Evolutionary conservation across 2,888 invertebrate species (phyloP), one percentile per base, ranked within the genome.

Genomic region (Gnatocerus cornutus): DNA sequence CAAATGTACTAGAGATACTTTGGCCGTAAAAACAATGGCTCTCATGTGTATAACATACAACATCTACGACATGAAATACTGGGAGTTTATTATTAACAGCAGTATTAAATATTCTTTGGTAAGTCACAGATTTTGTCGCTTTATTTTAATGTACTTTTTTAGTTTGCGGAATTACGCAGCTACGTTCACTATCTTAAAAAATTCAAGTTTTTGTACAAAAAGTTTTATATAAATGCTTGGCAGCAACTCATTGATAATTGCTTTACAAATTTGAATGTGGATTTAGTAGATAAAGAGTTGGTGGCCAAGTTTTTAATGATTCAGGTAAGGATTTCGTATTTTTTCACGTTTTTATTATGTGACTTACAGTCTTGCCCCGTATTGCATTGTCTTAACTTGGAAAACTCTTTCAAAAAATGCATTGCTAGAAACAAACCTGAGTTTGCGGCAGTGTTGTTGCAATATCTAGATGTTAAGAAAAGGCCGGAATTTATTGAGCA

Each of bases 211-310:
- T 65, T 58, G 16, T 76, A 78, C 48, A 78, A 76, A 58, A 71
- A 71, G 8, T 81, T 78, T 69, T 81, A 79, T 59, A 68, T 79
- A n/a, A 74, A 77, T 5, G 82, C 81, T 8, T 84, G 83, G 84
- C 79, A 82, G 66, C 71, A 68, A 10, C 72, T 82, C 12, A 73
- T 82, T 6, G 75, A 79, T 68, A 61, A 81, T 65, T 73, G 73
- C 0, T 79, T 82, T 67, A 73, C 74, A 37, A 21, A 65, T 43
- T 50, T 62, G 4, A 56, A 41, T 13, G 10, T n/a, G 8, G 63
- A 70, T 3, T 71, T 71, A 30, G 21, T 77, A 29, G 72, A 75
- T 39, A 59, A 75, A 9, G 21, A 56, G 13, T 76, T 75, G 21
- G 46, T 79, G n/a, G 69, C 78, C 21, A 77, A 78, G 70, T 77